These are phyloP conservation scores for Atherix ibis DNA, from an alignment of 2,888 invertebrate genomes.

Conservation along the genomic window DNA sequence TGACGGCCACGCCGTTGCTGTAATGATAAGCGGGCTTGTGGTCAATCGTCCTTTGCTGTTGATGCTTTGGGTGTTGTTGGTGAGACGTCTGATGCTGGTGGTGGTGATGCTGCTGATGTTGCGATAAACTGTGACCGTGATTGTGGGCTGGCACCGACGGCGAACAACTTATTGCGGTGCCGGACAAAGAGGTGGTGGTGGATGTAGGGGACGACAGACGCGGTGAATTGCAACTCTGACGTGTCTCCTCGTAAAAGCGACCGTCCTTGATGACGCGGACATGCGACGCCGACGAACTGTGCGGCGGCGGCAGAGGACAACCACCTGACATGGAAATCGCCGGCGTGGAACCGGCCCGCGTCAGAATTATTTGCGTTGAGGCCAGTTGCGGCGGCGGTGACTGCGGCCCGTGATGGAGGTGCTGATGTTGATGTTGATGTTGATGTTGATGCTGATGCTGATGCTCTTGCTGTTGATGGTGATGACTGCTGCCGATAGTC, in stretches of 20 bases:
- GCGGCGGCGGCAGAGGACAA: too few species aligned
- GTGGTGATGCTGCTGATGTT: conserved; percentile 10
- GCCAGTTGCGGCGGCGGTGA: background rate
- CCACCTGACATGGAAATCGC: too few species aligned
- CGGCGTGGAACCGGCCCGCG: conserved; percentile 7
- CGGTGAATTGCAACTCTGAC: conserved; percentile 11
- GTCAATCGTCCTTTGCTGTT: conserved; percentile 10
- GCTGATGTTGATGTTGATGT: background rate
- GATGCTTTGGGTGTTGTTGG: conserved; percentile 7
- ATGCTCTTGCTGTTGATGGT: background rate
- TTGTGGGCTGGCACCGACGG: conserved; percentile 7
- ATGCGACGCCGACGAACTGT: conserved; percentile 5
- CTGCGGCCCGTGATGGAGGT: background rate
- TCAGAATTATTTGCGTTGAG: conserved; percentile 6
- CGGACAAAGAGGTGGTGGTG: conserved; percentile 8
- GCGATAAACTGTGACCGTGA: conserved; percentile 14
- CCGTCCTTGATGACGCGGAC: conserved; percentile 33
- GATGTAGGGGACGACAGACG: conserved; percentile 10
- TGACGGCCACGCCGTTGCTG: too few species aligned
- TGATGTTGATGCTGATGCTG: background rate
- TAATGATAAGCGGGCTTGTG: too few species aligned
- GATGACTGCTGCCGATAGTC: background rate
- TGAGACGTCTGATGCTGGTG: conserved; percentile 5
- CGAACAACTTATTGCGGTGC: too few species aligned
- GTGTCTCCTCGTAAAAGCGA: conserved; percentile 26